Evolutionary conservation across 2,888 invertebrate genomes (phyloP), one percentile per base, ranked within the genome.

Genomic region (Trichopria drosophilae): DNA sequence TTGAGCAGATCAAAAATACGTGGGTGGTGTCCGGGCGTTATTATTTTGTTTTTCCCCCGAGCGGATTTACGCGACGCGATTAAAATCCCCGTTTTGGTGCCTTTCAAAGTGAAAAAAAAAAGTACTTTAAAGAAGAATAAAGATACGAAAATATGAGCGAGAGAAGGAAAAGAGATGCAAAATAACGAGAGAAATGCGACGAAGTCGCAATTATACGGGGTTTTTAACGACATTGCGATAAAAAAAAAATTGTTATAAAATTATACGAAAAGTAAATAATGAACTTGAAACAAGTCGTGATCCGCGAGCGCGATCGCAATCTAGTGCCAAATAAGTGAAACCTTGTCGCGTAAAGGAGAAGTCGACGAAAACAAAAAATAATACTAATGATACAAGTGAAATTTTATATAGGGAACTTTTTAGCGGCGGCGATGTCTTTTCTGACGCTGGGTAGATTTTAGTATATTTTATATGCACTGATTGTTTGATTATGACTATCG

Each of bases 401-500:
- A 72, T 70, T 72, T 73, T 72, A 69, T 73, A 73, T 68, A 67
- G 68, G 57, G 60, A 69, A 73, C 67, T 72, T 73, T 73, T 72
- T 73, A 73, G 69, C 69, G 64, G 37, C 51, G 52, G 65, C 51
- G 59, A 68, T 67, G 64, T 69, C 71, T 71, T 70, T 74, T 75
- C 73, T 75, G 74, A 74, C 74, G 74, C 74, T 73, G 68, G 68
- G 72, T 75, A 74, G 73, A 71, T 63, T 73, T n/a, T 75, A 75
- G 72, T 73, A 73, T 72, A 75, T 74, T 75, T 75, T 75, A 73
- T 73, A 74, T 74, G 74, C 74, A 75, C 74, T 73, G 72, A 74
- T 74, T 74, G 74, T 74, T 75, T 74, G 68, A 72, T 70, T 74
- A 73, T 72, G 67, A 72, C 64, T 73, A 73, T 71, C 71, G 68